These are phyloP conservation scores for Hypomesus transpacificus DNA, from an alignment of 2,113 vertebrate species.

Conservation along the genomic window DNA sequence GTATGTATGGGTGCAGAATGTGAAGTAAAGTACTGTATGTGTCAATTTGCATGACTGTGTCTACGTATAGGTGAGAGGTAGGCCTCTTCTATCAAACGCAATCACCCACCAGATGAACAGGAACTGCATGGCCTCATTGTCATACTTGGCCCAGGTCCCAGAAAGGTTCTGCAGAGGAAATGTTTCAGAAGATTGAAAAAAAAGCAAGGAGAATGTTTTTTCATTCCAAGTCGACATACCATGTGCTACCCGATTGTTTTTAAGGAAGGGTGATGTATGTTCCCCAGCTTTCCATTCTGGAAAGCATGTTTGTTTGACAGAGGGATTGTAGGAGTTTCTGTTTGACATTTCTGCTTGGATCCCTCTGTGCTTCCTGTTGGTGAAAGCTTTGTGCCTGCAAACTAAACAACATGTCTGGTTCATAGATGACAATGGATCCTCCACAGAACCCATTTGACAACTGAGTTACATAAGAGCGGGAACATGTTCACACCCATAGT, in stretches of 20 bases:
- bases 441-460: too few relatives aligned
- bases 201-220: constrained; percentile 18
- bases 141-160: constrained; percentile 37
- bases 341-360: constrained; percentile 1
- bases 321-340: not conserved
- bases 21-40: not conserved
- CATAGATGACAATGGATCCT: not conserved
- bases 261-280: not conserved
- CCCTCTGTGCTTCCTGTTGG: not conserved
- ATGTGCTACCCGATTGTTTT: constrained; percentile 26
- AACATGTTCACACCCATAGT: too few relatives aligned
- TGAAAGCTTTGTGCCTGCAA: not conserved
- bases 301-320: not conserved
- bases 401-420: not conserved
- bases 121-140: constrained; percentile 34
- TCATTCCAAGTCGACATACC: constrained; percentile 27
- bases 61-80: not conserved
- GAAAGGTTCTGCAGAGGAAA: constrained; percentile 29
- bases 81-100: not conserved
- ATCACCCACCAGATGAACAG: constrained; percentile 42
- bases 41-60: not conserved
- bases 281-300: not conserved
- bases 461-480: too few relatives aligned
- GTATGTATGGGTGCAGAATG: not conserved
- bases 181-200: constrained; percentile 23